Conservation (phyloP, 2,113 vertebrate species). For the Aptenodytes forsteri region DNA sequence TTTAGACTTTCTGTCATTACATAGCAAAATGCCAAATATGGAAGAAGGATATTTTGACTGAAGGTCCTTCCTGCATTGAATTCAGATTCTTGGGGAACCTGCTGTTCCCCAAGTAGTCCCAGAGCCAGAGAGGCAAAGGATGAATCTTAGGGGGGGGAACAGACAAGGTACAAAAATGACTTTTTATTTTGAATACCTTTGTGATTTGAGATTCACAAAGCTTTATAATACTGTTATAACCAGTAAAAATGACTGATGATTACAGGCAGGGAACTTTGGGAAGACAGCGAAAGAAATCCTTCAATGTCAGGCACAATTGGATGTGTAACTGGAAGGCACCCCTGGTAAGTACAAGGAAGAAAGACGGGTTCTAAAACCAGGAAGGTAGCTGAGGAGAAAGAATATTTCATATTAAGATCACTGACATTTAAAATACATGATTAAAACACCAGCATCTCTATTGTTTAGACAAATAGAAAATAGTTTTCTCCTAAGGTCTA, state of each 20-base stretch:
- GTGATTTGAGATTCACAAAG: background rate
- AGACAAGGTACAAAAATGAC: background rate
- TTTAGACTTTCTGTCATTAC: background rate
- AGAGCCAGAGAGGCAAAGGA: background rate
- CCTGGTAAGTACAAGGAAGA: background rate
- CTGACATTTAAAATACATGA: background rate
- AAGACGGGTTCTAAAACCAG: background rate
- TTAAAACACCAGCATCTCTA: background rate
- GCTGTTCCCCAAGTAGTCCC: background rate
- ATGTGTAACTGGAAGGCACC: background rate
- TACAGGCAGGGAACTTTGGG: background rate
- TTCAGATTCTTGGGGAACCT: background rate
- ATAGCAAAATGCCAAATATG: background rate
- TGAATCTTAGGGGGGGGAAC: background rate
- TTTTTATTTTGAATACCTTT: background rate
- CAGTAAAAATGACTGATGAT: background rate
- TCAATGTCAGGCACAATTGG: accelerated
- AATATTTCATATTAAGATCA: background rate
- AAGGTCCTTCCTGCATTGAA: background rate
- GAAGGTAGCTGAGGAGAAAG: background rate
- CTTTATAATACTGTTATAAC: background rate
- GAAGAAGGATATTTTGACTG: background rate
- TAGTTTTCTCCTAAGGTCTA: background rate
- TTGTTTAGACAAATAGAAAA: background rate
- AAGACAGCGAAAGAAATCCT: background rate